These are phyloP conservation scores for Holocentrus rufus DNA, from an alignment of 2,797 vertebrate species.

Conservation along the genomic window DNA sequence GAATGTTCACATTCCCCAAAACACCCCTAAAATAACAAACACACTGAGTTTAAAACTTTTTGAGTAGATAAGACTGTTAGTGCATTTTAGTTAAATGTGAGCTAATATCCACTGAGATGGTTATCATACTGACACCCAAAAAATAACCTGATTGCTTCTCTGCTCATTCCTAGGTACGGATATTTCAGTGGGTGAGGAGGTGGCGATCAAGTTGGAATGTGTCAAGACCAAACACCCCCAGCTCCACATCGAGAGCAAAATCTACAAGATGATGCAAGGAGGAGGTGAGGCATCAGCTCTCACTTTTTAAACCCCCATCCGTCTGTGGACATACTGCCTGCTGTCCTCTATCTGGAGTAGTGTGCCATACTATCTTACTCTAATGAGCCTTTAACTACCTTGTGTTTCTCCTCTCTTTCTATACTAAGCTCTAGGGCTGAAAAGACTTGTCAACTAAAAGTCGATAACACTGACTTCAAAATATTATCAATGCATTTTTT, in stretches of 20 bases:
- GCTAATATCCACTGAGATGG: neutral
- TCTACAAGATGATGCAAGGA: slow-evolving; percentile 99
- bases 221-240: slow-evolving; percentile 98
- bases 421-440: neutral
- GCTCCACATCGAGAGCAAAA: slow-evolving; percentile 96
- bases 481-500: too few species aligned
- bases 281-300: slow-evolving; percentile 82
- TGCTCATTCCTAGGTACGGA: slow-evolving; percentile 85
- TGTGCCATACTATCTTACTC: neutral
- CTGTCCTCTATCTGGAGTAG: neutral
- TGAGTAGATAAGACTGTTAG: too few species aligned
- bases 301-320: neutral
- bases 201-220: slow-evolving; percentile 97
- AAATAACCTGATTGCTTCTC: neutral
- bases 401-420: neutral
- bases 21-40: neutral
- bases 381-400: neutral
- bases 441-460: too few species aligned
- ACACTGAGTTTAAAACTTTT: too few species aligned
- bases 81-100: too few species aligned
- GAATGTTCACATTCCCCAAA: neutral
- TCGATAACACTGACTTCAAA: too few species aligned
- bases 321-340: neutral
- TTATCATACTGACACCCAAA: neutral
- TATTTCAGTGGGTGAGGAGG: slow-evolving; percentile 94